Evolutionary conservation across 1,140 invertebrate species (phyloP).

Genomic region (Hyposmocoma kahamanoa): DNA sequence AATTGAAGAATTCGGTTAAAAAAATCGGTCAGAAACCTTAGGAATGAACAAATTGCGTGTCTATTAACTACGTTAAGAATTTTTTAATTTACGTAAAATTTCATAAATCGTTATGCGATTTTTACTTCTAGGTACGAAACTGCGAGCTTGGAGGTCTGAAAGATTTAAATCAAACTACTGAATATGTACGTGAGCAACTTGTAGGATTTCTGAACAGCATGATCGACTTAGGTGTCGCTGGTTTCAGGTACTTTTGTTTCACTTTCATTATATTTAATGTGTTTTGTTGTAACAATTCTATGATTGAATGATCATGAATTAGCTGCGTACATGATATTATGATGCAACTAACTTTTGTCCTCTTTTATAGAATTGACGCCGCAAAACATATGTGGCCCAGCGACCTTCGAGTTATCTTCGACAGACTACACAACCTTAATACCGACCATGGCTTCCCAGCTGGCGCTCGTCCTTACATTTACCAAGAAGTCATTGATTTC

Average conservation of each 20-base stretch:
- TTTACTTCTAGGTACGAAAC: conserved; percentile 77
- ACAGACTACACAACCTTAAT: conserved; percentile 75
- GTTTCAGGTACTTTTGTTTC: conserved; percentile 75
- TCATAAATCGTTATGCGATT: no score
- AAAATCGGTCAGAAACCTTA: no score
- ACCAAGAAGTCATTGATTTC: conserved; percentile 89
- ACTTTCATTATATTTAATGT: no score
- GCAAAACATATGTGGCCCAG: conserved; percentile 85
- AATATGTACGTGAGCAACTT: conserved; percentile 80
- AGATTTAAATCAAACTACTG: conserved; percentile 79
- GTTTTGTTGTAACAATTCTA: no score
- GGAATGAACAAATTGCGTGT: no score
- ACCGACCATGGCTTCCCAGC: conserved; percentile 75
- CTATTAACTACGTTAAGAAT: no score
- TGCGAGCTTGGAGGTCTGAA: conserved; percentile 81
- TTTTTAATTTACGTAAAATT: no score
- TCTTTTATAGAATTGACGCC: conserved; percentile 78
- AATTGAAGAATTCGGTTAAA: no score
- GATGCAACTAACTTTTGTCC: no score
- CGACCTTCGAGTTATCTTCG: conserved; percentile 72
- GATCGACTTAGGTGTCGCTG: conserved; percentile 84
- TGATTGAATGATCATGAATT: no score
- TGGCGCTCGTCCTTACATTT: conserved; percentile 79
- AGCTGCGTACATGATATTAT: no score
- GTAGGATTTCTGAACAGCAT: conserved; percentile 79